Conservation (phyloP, 2,888 invertebrate genomes). For the Aphodius sticticus region DNA sequence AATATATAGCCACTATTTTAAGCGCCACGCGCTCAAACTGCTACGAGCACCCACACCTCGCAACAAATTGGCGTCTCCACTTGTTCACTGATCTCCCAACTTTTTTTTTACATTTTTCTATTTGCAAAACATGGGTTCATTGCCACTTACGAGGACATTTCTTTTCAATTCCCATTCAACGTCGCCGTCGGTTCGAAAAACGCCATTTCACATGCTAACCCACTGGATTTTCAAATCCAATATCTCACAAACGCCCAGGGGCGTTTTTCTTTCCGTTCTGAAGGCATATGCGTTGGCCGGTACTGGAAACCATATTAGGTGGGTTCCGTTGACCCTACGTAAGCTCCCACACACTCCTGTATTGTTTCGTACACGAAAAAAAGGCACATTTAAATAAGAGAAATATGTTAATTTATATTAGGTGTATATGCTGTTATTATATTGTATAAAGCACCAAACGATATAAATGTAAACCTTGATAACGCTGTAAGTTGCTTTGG, state of each 20-base stretch:
- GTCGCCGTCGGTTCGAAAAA: not conserved
- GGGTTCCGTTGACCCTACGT: not conserved
- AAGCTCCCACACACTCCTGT: not conserved
- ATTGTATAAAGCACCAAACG: not conserved
- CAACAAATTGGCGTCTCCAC: not conserved
- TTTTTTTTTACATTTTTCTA: not conserved
- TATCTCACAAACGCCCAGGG: not conserved
- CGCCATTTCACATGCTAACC: not conserved
- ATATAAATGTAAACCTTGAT: no score
- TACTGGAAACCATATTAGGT: not conserved
- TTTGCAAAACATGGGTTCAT: not conserved
- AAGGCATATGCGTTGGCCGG: not conserved
- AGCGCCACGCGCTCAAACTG: not conserved
- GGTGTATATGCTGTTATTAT: not conserved
- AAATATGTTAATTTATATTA: not conserved
- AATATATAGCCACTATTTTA: not conserved
- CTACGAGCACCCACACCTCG: not conserved
- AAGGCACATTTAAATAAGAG: not conserved
- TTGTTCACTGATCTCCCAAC: not conserved
- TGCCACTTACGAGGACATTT: not conserved
- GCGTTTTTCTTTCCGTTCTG: not conserved
- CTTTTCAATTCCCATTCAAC: not conserved
- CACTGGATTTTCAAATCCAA: not conserved
- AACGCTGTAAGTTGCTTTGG: not conserved
- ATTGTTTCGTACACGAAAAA: conserved; percentile 4